Percentiles rank a stretch among this genome's conserved stretches.
These are phyloP conservation scores for Gryllus longicercus DNA, from an alignment of 2,888 invertebrate genomes.

Conservation along the genomic window DNA sequence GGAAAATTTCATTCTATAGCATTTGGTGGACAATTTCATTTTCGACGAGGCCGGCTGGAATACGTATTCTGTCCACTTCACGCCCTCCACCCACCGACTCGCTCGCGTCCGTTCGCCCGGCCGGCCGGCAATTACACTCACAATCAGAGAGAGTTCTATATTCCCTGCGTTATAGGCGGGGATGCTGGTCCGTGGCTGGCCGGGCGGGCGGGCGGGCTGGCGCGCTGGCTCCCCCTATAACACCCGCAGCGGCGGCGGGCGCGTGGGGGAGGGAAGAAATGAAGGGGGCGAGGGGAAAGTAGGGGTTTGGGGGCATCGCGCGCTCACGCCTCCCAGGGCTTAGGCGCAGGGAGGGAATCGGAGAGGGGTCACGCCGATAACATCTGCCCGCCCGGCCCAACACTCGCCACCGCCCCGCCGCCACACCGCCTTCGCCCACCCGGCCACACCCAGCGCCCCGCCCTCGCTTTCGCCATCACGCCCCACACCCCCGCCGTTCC, in stretches of 20 bases:
- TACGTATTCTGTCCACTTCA: too few relatives aligned
- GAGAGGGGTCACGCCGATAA: slow-evolving; percentile 11
- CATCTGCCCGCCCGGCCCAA: not conserved
- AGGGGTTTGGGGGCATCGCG: not conserved
- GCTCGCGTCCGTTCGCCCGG: too few relatives aligned
- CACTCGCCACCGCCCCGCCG: not conserved
- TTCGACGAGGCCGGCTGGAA: too few relatives aligned
- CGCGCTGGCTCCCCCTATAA: too few relatives aligned
- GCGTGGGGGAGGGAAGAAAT: too few relatives aligned
- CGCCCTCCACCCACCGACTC: too few relatives aligned
- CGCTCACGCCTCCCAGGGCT: not conserved
- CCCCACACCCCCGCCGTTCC: not conserved
- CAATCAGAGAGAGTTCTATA: slow-evolving; percentile 10
- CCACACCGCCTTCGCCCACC: not conserved
- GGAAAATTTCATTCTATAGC: too few relatives aligned
- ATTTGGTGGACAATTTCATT: too few relatives aligned
- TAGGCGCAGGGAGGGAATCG: not conserved
- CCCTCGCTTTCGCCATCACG: too few relatives aligned
- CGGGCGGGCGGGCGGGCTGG: too few relatives aligned
- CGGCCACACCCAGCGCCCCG: too few relatives aligned
- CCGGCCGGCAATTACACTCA: not conserved
- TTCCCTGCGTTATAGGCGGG: slow-evolving; percentile 17
- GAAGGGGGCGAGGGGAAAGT: not conserved
- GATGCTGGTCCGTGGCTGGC: not conserved
- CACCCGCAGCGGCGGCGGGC: too few relatives aligned